phyloP scores from a whole-genome alignment of 1,140 invertebrate genomes.

The Sarcophaga peregrina region DNA sequence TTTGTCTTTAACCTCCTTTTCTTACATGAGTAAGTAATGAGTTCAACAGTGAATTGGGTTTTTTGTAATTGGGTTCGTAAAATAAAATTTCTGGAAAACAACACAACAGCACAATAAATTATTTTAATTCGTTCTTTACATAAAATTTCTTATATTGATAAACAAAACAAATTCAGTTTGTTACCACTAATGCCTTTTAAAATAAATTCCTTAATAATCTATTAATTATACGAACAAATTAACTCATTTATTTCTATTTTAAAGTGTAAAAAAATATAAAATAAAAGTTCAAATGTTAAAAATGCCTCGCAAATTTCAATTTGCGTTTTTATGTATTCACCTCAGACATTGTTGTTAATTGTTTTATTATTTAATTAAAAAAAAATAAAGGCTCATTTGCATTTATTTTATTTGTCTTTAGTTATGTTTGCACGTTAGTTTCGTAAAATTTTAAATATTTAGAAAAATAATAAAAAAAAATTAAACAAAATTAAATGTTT shows the following conservation, averaged over 20 bases:
- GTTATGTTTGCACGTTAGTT: background rate
- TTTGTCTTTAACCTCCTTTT: background rate
- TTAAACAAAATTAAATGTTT: constrained; percentile 4
- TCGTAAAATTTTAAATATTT: background rate
- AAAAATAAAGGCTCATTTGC: background rate
- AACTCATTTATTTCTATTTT: too few species aligned
- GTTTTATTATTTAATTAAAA: background rate
- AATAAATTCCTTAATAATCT: too few species aligned
- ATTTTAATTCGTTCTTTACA: constrained; percentile 9
- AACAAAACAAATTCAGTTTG: constrained; percentile 33
- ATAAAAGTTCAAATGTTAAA: constrained; percentile 42
- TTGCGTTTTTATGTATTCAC: background rate
- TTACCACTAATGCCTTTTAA: background rate
- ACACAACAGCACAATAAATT: constrained; percentile 46
- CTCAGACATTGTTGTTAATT: background rate
- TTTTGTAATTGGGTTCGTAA: background rate
- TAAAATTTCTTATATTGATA: background rate
- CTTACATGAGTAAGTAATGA: constrained; percentile 14
- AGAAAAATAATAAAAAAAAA: background rate
- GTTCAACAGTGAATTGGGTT: constrained; percentile 16
- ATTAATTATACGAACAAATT: too few species aligned
- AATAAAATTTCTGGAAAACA: background rate
- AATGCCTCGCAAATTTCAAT: constrained; percentile 46
- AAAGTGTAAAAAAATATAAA: too few species aligned
- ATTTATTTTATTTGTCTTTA: background rate